Conservation (phyloP, 2,888 invertebrate species). For the Corbicula japonica region DNA sequence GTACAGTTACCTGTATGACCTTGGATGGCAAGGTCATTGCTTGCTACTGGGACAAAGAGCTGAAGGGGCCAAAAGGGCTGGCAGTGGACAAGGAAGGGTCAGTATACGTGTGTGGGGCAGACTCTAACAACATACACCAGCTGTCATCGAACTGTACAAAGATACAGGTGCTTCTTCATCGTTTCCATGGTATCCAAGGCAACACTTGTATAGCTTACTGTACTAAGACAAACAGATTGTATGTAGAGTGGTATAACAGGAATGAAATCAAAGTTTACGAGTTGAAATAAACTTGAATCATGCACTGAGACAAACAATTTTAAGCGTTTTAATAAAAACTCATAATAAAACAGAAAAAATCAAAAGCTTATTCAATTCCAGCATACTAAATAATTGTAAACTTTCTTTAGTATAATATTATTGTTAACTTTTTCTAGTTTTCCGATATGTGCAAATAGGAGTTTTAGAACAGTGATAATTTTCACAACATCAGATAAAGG, state of each 20-base stretch:
- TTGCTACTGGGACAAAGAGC: constrained; percentile 25
- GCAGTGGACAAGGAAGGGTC: constrained; percentile 29
- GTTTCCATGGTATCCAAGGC: constrained; percentile 35
- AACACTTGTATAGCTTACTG: constrained; percentile 36
- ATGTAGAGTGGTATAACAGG: constrained; percentile 36
- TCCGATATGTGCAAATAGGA: no score
- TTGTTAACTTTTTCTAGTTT: no score
- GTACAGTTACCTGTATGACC: constrained; percentile 27
- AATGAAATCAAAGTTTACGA: constrained; percentile 37
- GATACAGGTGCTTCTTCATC: constrained; percentile 30
- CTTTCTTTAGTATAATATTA: no score
- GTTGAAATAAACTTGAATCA: constrained; percentile 18
- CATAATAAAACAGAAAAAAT: no score
- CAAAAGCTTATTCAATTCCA: no score
- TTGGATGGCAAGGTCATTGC: constrained; percentile 22
- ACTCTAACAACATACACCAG: constrained; percentile 33
- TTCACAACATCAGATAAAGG: no score
- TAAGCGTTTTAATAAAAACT: no score
- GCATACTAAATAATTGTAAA: no score
- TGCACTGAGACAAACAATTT: neutral
- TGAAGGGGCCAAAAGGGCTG: constrained; percentile 33
- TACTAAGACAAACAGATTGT: constrained; percentile 25
- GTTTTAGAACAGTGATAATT: no score
- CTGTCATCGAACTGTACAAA: constrained; percentile 24
- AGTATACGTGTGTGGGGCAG: constrained; percentile 27